Evolutionary conservation across 2,888 invertebrate species (phyloP), one percentile per base, ranked within the genome.

Genomic region (Lucinisca nassula): DNA sequence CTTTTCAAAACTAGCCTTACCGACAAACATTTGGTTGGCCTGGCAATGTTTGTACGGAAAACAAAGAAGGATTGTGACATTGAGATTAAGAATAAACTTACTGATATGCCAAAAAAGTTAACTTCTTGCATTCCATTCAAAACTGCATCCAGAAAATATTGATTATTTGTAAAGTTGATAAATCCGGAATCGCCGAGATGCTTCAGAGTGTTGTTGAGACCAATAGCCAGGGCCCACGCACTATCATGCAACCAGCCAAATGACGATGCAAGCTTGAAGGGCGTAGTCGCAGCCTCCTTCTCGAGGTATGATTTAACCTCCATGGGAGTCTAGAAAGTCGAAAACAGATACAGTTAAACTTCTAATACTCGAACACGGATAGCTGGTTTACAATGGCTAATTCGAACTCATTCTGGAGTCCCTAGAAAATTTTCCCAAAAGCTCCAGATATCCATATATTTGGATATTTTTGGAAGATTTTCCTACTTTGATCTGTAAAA

Each of bases 221-320:
- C 82, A n/a, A 90, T 17, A 1, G 86, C 90, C 61, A 90, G 24
- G 1, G 90, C 88, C 84, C 88, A 90, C 8, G 79, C 90, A n/a
- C 87, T 79, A 58, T 90, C 90, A 30, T 86, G 88, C 0, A 79
- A 79, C 49, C 61, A 90, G 0, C 38, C 40, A 61, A 37, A 78
- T 24, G n/a, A 61, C 24, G 17, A 14, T 17, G 55, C 8, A 4
- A 55, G 21, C 21, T n/a, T 55, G n/a, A 14, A 55, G 10, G 8
- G 3, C 8, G 55, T 55, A 4, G 8, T 8, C 4, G 17, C 55
- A 14, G 21, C 4, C n/a, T 55, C 21, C 21, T n/a, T 21, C 55
- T 21, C 21, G 10, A 55, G 55, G 8, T 14, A 14, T n/a, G 55
- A 14, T n/a, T 14, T 21, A 4, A 55, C n/a, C n/a, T 55, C 55